Evolutionary conservation across 2,888 invertebrate species (phyloP), one percentile per base, ranked within the genome.

Genomic region (Erebia aethiops): DNA sequence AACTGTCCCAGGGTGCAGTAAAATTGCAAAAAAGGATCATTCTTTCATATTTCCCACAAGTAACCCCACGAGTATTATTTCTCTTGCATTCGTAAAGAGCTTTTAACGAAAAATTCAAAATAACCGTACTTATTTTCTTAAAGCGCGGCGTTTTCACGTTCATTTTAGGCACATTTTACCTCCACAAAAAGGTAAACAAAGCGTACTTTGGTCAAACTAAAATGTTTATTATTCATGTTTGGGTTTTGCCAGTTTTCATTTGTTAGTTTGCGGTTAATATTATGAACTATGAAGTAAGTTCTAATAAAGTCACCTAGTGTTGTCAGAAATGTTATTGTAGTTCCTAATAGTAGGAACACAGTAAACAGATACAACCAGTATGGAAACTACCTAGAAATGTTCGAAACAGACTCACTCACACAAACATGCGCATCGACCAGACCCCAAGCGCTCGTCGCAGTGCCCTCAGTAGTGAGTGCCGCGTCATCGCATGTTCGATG

Each of bases 101-200:
- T 66, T 43, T 56, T 65, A 35, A 54, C 35, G 21, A 46, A 56
- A 66, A 66, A 66, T 66, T 66, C 56, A 66, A 56, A 66, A 66
- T 66, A 66, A 66, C 66, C 54, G 35, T 7, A 35, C 35, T 56
- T 66, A 66, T 66, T 66, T 66, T 66, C 66, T 57, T 56, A 56
- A 46, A 46, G 41, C 41, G 56, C 43, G 21, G 46, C 56, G 46
- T 46, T 21, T 21, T 46, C 43, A 21, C 54, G 56, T 66, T 57
- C 43, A 57, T 66, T 66, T 66, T 66, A 16, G 56, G 54, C 57
- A 57, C 43, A 21, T 57, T 57, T 66, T 66, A 66, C 46, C 43
- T n/a, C 46, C 21, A 21, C 56, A 46, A 66, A 66, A 56, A 35
- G 64, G 43, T 64, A 21, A 14, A 62, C 18, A 16, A 18, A 14